Base-by-base conservation (phyloP, 2,888 invertebrate genomes). In the Helleia helle region DNA sequence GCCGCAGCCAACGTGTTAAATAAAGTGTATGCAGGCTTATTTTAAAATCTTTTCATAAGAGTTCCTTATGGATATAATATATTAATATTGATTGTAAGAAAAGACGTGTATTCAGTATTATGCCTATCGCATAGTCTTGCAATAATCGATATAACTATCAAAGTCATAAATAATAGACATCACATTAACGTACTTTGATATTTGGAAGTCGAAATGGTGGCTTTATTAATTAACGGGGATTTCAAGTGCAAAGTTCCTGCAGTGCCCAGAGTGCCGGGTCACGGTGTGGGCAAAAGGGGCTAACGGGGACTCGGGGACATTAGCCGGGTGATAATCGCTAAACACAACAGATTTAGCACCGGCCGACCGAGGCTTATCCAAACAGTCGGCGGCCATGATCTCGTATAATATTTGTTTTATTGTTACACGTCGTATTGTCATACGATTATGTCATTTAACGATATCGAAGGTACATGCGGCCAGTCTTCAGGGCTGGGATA, bases 141-240 rank as follows among this genome's bases (percentile, higher is more conserved):
- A n/a, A 9, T 5, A 5, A 22, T 22, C 34, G 12, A 34, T 34
- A 34, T 34, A 34, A 34, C 18, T 34, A 34, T 34, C 22, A 34
- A 3, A 17, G 22, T 12, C 4, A 8, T 34, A 22, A 34, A 34
- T 34, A 22, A 34, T 22, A 22, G 34, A 34, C 22, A 34, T 4
- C 34, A 22, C 34, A 22, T 22, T 34, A 34, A 22, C 12, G 12
- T 31, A 18, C 17, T 9, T 17, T 17, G 18, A 34, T 12, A 11
- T 22, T 15, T 11, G 12, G 9, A 26, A n/a, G 22, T 8, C 6
- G 22, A 22, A 34, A 22, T 6, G 18, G 15, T 14, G 15, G 9
- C 34, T 34, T 22, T 12, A 22, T 22, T 34, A 22, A 34, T 34
- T 34, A 34, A 5, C 8, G 5, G 34, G 22, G 8, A 22, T 8